Evolutionary conservation across 2,888 invertebrate genomes (phyloP).

Genomic region (Hanleya hanleyi): DNA sequence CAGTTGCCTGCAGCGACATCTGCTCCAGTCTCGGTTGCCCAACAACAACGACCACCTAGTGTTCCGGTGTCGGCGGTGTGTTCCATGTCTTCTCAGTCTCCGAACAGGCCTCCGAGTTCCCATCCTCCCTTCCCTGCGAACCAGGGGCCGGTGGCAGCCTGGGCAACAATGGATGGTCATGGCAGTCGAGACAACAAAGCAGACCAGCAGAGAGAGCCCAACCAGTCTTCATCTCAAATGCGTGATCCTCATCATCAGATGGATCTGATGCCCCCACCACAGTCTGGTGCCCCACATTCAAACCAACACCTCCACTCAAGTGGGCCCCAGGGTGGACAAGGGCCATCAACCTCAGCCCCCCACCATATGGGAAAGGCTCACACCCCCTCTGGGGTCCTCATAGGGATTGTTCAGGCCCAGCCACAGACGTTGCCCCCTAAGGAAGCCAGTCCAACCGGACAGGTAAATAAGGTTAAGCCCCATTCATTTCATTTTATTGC

Average conservation of each 20-base stretch:
- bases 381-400: slow-evolving; percentile 23
- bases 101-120: neutral
- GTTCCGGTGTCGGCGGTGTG: neutral
- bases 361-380: neutral
- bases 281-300: slow-evolving; percentile 25
- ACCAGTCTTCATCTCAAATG: neutral
- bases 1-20: neutral
- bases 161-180: neutral
- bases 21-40: neutral
- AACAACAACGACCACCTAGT: slow-evolving; percentile 7
- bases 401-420: slow-evolving; percentile 53
- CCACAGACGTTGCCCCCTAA: slow-evolving; percentile 47
- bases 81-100: neutral
- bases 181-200: neutral
- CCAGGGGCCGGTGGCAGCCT: neutral
- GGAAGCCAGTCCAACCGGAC: slow-evolving; percentile 55
- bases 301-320: neutral
- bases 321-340: too few species aligned
- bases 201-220: neutral
- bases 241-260: neutral
- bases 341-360: neutral
- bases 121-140: neutral
- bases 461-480: too few species aligned
- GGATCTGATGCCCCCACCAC: slow-evolving; percentile 28
- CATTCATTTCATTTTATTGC: too few species aligned